phyloP scores from a whole-genome alignment of 2,797 vertebrate genomes.

The Gymnodraco acuticeps region DNA sequence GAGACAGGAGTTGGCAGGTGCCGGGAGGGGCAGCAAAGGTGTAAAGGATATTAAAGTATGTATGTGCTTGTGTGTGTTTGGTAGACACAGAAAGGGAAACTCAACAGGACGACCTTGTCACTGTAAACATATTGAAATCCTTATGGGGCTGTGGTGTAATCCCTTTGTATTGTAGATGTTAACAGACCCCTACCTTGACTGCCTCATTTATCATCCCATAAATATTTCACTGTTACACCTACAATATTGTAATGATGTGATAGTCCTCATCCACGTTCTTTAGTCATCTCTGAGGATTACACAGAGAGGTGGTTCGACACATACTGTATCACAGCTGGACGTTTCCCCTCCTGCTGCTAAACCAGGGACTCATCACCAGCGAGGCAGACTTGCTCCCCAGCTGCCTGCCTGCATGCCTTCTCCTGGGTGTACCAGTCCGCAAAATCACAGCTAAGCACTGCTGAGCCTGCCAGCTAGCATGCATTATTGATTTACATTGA shows the following conservation, averaged over 20 bases:
- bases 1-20: conserved; percentile 14
- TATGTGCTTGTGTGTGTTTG: neutral
- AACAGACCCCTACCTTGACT: neutral
- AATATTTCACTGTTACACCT: conserved; percentile 8
- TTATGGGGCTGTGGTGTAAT: too few relatives aligned
- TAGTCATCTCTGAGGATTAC: conserved; percentile 17
- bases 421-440: conserved; percentile 53
- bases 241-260: conserved; percentile 13
- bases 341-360: conserved; percentile 29
- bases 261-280: conserved; percentile 8
- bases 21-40: conserved; percentile 11
- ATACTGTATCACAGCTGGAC: conserved; percentile 25
- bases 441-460: conserved; percentile 67
- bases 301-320: conserved; percentile 2
- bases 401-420: conserved; percentile 46
- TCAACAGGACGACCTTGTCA: too few relatives aligned
- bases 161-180: neutral
- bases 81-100: too few relatives aligned
- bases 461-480: conserved; percentile 63
- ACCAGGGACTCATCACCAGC: conserved; percentile 49
- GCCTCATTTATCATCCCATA: conserved; percentile 4
- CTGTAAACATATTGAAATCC: too few relatives aligned
- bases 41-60: conserved; percentile 13
- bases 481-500: conserved; percentile 75
- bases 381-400: conserved; percentile 62